Conservation (phyloP, 2,797 vertebrate genomes). For the Muscicapa striata region DNA sequence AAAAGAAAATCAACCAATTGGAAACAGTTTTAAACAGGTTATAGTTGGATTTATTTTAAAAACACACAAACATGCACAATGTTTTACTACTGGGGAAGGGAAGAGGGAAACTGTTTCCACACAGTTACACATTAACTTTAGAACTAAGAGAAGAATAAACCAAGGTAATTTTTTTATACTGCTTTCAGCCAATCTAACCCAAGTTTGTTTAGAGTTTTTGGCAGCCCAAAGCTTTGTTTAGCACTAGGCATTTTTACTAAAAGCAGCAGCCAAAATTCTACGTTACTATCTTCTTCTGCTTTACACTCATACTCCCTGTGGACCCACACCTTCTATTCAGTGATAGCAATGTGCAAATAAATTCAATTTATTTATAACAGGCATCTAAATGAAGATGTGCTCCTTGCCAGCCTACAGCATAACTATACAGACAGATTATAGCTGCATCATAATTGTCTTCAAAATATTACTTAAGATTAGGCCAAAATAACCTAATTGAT, state of each 20-base stretch:
- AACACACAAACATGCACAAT: constrained; percentile 40
- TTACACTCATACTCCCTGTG: neutral
- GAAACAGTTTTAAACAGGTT: constrained; percentile 41
- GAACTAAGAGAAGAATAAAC: constrained; percentile 1
- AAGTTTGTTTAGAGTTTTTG: neutral
- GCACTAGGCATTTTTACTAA: neutral
- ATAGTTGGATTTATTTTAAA: neutral
- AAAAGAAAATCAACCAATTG: constrained; percentile 66
- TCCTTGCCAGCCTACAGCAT: neutral
- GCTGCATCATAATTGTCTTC: neutral
- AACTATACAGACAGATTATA: neutral
- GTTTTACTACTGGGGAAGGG: constrained; percentile 23
- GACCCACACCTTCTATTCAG: neutral
- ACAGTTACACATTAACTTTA: constrained; percentile 29
- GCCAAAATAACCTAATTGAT: neutral
- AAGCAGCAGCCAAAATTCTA: neutral
- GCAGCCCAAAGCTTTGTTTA: neutral
- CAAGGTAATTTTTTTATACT: neutral
- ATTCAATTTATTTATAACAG: neutral
- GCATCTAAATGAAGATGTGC: neutral
- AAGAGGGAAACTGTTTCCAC: neutral
- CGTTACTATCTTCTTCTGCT: neutral
- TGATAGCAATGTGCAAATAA: neutral
- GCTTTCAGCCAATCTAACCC: neutral
- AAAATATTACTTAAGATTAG: neutral